Percentiles rank a stretch among this genome's conserved stretches.
phyloP scores from a whole-genome alignment of 2,888 invertebrate genomes.

The Meteorus cinctellus region DNA sequence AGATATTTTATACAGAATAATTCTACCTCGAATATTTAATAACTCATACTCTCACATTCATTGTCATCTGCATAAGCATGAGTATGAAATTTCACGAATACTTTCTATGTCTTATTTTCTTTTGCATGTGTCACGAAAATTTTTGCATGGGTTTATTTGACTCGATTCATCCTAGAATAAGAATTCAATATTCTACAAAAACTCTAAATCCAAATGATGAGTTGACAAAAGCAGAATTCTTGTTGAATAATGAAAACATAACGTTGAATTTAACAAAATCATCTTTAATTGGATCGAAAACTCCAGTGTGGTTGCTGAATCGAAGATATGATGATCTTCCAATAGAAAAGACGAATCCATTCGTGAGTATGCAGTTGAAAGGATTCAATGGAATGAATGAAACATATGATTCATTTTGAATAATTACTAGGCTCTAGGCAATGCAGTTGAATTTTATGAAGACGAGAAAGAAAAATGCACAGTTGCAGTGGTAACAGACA shows the following conservation, averaged over 20 bases:
- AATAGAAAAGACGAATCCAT: background rate
- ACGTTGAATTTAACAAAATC: slow-evolving; percentile 2
- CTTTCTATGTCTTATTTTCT: background rate
- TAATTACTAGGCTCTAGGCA: background rate
- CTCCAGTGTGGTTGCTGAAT: background rate
- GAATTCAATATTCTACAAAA: background rate
- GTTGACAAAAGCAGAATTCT: background rate
- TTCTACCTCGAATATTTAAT: too few species aligned
- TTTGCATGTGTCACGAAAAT: background rate
- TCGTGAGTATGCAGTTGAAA: background rate
- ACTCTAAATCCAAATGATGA: background rate
- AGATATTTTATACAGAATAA: too few species aligned
- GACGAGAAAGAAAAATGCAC: background rate
- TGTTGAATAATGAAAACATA: background rate
- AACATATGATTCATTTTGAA: background rate
- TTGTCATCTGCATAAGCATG: background rate
- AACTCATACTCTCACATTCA: too few species aligned
- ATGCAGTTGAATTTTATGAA: background rate
- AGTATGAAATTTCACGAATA: background rate
- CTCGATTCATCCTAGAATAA: background rate
- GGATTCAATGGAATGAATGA: background rate
- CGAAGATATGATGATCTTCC: background rate
- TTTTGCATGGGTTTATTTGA: background rate
- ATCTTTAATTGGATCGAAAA: background rate
- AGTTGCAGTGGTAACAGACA: background rate